A percentile compares a stretch with the other conserved stretches of the same genome.
These are phyloP conservation scores for Amniataba percoides DNA, from an alignment of 2,797 vertebrate species.

Conservation along the genomic window DNA sequence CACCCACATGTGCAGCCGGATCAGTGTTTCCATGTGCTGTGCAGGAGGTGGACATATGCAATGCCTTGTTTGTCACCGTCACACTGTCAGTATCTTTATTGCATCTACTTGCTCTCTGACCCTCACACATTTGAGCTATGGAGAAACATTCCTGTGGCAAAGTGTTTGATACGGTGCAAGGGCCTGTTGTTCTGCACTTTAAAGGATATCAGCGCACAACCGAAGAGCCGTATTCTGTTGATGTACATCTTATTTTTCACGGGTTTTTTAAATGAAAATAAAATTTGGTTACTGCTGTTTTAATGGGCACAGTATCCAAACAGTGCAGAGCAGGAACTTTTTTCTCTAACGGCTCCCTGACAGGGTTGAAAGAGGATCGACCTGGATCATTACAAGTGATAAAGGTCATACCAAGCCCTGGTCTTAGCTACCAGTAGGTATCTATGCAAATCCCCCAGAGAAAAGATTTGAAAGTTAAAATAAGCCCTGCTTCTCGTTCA, in stretches of 20 bases:
- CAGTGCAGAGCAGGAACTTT: background rate
- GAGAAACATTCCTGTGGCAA: constrained; percentile 49
- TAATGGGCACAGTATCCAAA: background rate
- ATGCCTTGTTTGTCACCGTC: constrained; percentile 45
- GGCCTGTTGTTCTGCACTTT: constrained; percentile 24
- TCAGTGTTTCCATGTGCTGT: constrained; percentile 36
- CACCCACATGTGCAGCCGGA: background rate
- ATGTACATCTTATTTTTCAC: background rate
- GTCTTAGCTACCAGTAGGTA: too few species aligned
- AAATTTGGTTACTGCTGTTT: background rate
- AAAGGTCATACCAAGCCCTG: background rate
- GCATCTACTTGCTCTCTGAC: constrained; percentile 57
- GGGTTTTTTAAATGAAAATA: constrained; percentile 7
- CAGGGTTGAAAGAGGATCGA: constrained; percentile 5
- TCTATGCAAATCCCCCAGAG: constrained; percentile 17
- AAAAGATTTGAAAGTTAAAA: constrained; percentile 38
- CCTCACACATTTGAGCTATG: constrained; percentile 60
- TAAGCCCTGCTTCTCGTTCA: constrained; percentile 29
- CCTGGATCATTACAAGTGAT: background rate
- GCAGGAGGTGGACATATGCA: constrained; percentile 8
- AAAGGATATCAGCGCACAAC: background rate
- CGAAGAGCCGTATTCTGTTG: background rate
- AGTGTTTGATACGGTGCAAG: constrained; percentile 29
- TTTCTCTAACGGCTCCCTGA: constrained; percentile 17
- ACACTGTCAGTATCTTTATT: constrained; percentile 41